Evolutionary conservation across 2,113 vertebrate species (phyloP), one percentile per base, ranked within the genome.

Genomic region (Telmatochromis sp.): DNA sequence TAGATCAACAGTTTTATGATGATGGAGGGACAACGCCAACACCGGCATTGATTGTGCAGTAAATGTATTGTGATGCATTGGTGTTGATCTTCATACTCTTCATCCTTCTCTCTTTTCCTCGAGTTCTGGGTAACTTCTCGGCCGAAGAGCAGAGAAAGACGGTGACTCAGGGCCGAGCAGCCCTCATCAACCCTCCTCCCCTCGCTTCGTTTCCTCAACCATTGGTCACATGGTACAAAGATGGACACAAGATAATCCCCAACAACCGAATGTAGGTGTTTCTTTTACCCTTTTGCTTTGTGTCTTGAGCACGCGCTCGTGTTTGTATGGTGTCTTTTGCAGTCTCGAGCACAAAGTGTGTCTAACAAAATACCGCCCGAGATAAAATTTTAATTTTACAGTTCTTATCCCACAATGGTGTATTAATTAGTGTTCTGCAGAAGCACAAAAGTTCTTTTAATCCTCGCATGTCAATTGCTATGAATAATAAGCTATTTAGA

Each of bases 241-340:
- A 98, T 0, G 98, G 98, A 58, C 97, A 98, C 94, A 99, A 99
- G 96, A 98, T 99, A 33, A 97, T 98, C 84, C 98, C 98, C 58
- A 98, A 96, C 96, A 95, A 87, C 96, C 96, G 97, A 97, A 96
- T 98, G 98, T 99, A 97, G 97, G 98, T 96, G 57, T 26, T 57
- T 70, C 33, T 68, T 33, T 13, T 6, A 7, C 10, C 60, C 6
- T 78, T 4, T 40, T n/a, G 28, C 60, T 51, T 31, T 85, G 75
- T 81, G 14, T 35, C 11, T 54, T 23, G 14, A 15, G 37, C 84
- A 21, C 42, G 15, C 35, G 2, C 28, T 23, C 19, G 2, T 17
- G 6, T 65, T 40, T 83, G 55, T 37, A 70, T 15, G 7, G 23
- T 13, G 37, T 68, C 6, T 47, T 51, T 9, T 83, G 33, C 49